Base-by-base conservation (phyloP, 2,888 invertebrate genomes). In the Antheraea yamamai region DNA sequence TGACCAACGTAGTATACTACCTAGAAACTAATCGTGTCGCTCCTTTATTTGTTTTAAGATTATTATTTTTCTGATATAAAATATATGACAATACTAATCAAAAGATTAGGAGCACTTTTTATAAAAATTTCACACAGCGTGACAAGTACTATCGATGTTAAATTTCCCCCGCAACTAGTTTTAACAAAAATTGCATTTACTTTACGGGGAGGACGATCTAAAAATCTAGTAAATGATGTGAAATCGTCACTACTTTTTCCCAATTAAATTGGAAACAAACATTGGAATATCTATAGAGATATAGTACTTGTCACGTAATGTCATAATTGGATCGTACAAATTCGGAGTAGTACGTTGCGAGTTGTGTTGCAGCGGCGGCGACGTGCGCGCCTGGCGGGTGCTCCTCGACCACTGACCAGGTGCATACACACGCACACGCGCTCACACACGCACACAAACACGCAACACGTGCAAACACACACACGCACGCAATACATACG, bases 351-450 rank as follows among this genome's bases (percentile, higher is more conserved):
- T 70, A 70, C 35, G 70, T 70, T n/a, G 35, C 70, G 70, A 70
- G 39, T 70, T 92, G 88, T 94, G 92, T 96, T 96, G 89, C 96
- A 96, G 96, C 95, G 96, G 96, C 95, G 96, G 96, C 91, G 96
- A 96, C 92, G 96, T 96, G 93, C 96, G 96, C 91, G 95, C 96
- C 89, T 96, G 96, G 96, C 92, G 95, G 83, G 84, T 93, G 85
- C 80, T 89, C 87, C 85, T 87, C 88, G 94, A 95, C 87, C 90
- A 90, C 89, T 93, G 91, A 93, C 20, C 39, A 64, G 64, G 61
- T 52, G 35, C 72, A 30, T 72, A 55, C 74, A 70, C 71, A 55
- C 52, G 35, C 14, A 30, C 74, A 35, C 14, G 10, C 39, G 18
- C 70, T 10, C 10, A 8, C 35, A 30, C 68, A 7, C 35, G 18